A percentile compares a stretch with the other conserved stretches of the same genome.
These are phyloP conservation scores for Torymus tubicola DNA, from an alignment of 2,888 invertebrate genomes.

Conservation along the genomic window DNA sequence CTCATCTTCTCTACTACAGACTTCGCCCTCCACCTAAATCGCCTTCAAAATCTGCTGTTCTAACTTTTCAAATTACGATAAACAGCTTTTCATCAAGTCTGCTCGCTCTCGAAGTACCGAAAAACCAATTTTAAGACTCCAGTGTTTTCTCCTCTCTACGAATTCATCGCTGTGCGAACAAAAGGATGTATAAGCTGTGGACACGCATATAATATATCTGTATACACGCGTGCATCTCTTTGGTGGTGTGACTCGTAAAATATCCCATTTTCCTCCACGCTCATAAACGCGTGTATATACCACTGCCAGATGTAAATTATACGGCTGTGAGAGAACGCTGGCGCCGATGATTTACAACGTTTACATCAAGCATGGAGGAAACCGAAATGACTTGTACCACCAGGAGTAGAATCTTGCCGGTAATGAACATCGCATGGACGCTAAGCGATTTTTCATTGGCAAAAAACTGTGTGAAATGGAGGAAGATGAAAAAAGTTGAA, in stretches of 20 bases:
- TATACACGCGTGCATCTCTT: slow-evolving; percentile 32
- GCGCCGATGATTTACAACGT: slow-evolving; percentile 46
- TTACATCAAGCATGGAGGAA: neutral
- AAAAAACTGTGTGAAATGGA: neutral
- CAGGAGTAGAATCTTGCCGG: too few species aligned
- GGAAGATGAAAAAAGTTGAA: neutral
- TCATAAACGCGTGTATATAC: slow-evolving; percentile 34
- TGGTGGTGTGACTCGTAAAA: slow-evolving; percentile 39
- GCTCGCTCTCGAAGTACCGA: neutral
- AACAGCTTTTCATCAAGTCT: slow-evolving; percentile 27
- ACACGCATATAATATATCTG: neutral
- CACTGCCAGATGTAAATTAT: slow-evolving; percentile 56
- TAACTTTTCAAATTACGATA: slow-evolving; percentile 5
- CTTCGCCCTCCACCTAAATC: too few species aligned
- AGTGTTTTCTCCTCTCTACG: neutral
- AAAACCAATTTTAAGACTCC: slow-evolving; percentile 19
- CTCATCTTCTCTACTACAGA: neutral
- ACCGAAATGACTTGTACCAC: slow-evolving; percentile 39
- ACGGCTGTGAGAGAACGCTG: slow-evolving; percentile 46
- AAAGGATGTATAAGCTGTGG: neutral
- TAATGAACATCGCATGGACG: neutral
- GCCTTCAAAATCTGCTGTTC: neutral
- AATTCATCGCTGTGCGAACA: slow-evolving; percentile 22
- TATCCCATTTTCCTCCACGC: slow-evolving; percentile 37
- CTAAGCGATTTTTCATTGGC: slow-evolving; percentile 53